These are phyloP conservation scores for Molothrus aeneus DNA, from an alignment of 2,797 vertebrate genomes.

Conservation along the genomic window DNA sequence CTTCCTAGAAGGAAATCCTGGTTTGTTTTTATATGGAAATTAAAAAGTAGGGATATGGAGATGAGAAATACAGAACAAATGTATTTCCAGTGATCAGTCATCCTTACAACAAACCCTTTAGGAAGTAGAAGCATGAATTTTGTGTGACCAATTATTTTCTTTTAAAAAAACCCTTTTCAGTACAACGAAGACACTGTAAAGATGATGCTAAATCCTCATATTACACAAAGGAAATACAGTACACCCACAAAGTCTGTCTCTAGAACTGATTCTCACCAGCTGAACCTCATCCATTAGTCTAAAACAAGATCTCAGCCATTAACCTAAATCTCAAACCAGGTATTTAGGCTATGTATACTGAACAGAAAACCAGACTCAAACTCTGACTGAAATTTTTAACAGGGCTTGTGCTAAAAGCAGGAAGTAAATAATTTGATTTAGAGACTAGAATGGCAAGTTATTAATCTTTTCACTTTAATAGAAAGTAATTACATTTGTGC, in stretches of 20 bases:
- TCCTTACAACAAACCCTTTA: neutral
- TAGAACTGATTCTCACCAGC: neutral
- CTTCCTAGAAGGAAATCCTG: neutral
- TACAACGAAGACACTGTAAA: neutral
- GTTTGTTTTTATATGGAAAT: neutral
- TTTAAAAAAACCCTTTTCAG: neutral
- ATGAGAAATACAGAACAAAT: neutral
- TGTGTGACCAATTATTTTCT: neutral
- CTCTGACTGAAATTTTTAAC: neutral
- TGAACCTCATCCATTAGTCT: neutral
- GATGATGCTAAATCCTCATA: neutral
- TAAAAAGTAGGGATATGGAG: neutral
- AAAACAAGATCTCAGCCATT: neutral
- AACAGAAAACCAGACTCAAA: neutral
- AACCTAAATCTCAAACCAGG: neutral
- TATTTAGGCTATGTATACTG: neutral
- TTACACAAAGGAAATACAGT: neutral
- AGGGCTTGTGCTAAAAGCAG: neutral
- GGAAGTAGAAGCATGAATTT: neutral
- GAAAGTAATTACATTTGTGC: neutral
- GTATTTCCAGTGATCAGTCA: neutral
- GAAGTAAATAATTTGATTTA: neutral
- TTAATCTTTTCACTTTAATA: neutral
- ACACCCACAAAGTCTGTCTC: neutral
- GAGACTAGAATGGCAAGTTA: neutral